Evolutionary conservation across 2,888 invertebrate genomes (phyloP), one percentile per base, ranked within the genome.

Genomic region (Ormyrus rosae): DNA sequence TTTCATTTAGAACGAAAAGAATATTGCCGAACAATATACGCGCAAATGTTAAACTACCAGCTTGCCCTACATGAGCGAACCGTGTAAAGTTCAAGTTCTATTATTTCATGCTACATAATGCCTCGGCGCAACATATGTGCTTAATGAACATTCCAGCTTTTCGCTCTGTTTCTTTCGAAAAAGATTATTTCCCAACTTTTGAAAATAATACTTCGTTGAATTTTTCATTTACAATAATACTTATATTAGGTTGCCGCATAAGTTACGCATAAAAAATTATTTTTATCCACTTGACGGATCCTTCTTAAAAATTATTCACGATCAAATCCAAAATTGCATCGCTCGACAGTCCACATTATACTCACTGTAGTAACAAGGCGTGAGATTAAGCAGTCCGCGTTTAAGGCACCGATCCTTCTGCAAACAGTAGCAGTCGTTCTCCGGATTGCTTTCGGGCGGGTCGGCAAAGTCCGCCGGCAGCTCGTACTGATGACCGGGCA

Each of bases 351-450:
- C 55, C 53, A 61, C 2, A 6, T 19, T 58, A 71, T 82, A 88
- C 93, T 92, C 86, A 95, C 95, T 93, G 88, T 94, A 94, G 85
- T 95, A 94, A 87, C 96, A 96, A 0, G 94, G 93, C 0, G 94
- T 94, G 7, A 95, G 88, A 86, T 94, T 94, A n/a, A 94, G 93
- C 0, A 95, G 87, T 5, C 96, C 96, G 67, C 92, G 91, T 67
- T 92, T 92, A 46, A 94, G 89, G 63, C 93, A 93, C 0, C 91
- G 9, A 91, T 89, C 81, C 90, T 90, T 4, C 89, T 88, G 8
- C 19, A 87, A 86, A 85, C 96, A 96, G 84, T 93, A 93, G 84
- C 96, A 96, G 3, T 93, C 91, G 61, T 94, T 94, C 0, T 94
- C 92, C 0, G 94, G 92, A 85, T 93, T 94, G 13, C 88, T 84